phyloP scores from a whole-genome alignment of 2,113 vertebrate species.

The Alligator sinensis region DNA sequence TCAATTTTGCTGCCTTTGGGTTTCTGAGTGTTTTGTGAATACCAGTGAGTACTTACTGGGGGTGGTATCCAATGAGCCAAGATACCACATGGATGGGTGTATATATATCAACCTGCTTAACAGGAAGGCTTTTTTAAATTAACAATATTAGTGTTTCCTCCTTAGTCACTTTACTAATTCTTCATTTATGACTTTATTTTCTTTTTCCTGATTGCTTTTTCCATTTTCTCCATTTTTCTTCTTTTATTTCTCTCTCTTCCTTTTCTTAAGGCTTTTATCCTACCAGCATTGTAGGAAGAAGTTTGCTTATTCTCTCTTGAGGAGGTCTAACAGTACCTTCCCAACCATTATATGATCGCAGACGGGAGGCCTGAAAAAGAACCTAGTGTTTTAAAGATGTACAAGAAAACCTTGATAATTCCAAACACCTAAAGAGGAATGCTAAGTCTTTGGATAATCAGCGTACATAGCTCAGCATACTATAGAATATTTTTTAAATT shows the following conservation, averaged over 20 bases:
- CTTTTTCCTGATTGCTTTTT: neutral
- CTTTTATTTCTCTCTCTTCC: accelerated
- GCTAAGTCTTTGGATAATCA: neutral
- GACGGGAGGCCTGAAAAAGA: neutral
- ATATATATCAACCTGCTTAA: neutral
- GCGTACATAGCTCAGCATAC: neutral
- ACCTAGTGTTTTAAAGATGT: neutral
- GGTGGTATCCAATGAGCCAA: neutral
- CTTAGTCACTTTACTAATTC: neutral
- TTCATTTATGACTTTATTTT: neutral
- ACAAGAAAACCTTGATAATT: neutral
- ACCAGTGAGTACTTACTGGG: neutral
- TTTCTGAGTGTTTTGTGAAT: slow-evolving; percentile 25
- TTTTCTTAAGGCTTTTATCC: neutral
- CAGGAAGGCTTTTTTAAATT: neutral
- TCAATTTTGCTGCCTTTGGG: slow-evolving; percentile 6
- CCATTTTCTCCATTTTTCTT: no score
- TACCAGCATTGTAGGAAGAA: neutral
- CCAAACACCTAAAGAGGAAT: neutral
- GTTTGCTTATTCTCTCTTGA: neutral
- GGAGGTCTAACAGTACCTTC: neutral
- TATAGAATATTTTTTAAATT: neutral
- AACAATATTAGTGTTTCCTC: neutral
- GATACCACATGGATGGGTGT: neutral
- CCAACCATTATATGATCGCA: neutral